Percentiles rank a stretch among this genome's conserved stretches.
These are phyloP conservation scores for Neomonachus schauinslandi DNA, from an alignment of 2,113 vertebrate species.

Conservation along the genomic window DNA sequence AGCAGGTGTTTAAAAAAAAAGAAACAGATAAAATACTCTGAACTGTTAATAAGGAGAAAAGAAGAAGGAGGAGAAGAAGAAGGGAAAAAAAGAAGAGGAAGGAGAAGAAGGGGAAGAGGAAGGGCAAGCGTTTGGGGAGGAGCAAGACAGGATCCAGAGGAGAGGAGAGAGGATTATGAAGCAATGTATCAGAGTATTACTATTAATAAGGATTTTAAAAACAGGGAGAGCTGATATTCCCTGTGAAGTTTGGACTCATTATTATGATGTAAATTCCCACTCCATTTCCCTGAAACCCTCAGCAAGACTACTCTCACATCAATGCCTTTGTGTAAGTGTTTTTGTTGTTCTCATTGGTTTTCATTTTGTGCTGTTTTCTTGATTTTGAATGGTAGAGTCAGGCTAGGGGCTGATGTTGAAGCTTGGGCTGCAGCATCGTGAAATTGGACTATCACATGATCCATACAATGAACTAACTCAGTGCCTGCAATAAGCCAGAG, in stretches of 20 bases:
- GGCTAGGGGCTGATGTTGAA: not conserved
- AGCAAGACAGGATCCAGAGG: not conserved
- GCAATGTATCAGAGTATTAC: not conserved
- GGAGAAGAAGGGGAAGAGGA: not conserved
- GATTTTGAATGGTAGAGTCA: not conserved
- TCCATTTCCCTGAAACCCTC: not conserved
- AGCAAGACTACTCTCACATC: not conserved
- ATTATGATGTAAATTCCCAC: not conserved
- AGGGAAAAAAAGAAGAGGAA: not conserved
- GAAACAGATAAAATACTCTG: not conserved
- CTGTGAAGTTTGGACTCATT: not conserved
- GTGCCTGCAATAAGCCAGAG: not conserved
- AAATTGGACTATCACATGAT: not conserved
- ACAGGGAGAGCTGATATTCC: not conserved
- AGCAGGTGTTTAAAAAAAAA: not conserved
- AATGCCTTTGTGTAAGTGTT: not conserved
- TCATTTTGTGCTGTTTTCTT: constrained; percentile 40
- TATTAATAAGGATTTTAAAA: not conserved
- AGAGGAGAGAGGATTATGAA: not conserved
- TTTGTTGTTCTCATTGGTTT: not conserved
- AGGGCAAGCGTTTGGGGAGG: not conserved
- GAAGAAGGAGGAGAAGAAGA: not conserved
- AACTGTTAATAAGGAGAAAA: not conserved
- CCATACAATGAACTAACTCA: not conserved
- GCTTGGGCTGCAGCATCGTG: not conserved